phyloP scores from a whole-genome alignment of 2,797 vertebrate species.

The Myotis daubentonii region DNA sequence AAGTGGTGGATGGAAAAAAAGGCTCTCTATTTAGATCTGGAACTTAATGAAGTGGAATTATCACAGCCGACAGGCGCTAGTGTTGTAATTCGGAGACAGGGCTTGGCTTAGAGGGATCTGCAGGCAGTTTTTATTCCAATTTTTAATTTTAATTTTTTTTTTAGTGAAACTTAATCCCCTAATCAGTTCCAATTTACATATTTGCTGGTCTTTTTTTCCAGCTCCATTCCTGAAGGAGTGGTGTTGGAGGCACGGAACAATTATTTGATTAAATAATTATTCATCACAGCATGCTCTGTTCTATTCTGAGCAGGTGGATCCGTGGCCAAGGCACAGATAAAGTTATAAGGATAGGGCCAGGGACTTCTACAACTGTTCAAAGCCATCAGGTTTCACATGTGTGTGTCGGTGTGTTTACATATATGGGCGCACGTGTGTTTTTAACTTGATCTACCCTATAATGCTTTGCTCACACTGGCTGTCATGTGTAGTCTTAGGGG shows the following conservation, averaged over 20 bases:
- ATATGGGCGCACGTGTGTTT: slow-evolving; percentile 20
- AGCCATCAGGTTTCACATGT: not conserved
- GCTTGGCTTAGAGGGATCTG: slow-evolving; percentile 84
- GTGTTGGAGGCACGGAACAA: slow-evolving; percentile 84
- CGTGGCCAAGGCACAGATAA: slow-evolving; percentile 10
- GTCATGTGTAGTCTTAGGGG: slow-evolving; percentile 79
- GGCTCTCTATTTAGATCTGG: slow-evolving; percentile 90
- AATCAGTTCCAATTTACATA: slow-evolving; percentile 95
- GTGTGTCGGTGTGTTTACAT: not conserved
- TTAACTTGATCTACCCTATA: slow-evolving; percentile 80
- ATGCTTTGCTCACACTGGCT: slow-evolving; percentile 82
- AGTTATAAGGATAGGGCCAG: not conserved
- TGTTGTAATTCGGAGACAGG: slow-evolving; percentile 85
- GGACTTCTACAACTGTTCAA: not conserved
- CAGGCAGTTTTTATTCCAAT: slow-evolving; percentile 94
- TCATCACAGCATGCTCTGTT: slow-evolving; percentile 85
- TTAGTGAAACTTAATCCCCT: slow-evolving; percentile 87
- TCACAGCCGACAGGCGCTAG: slow-evolving; percentile 87
- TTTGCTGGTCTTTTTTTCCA: slow-evolving; percentile 87
- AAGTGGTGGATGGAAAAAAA: slow-evolving; percentile 89
- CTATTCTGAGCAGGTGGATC: slow-evolving; percentile 86
- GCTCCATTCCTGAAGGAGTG: slow-evolving; percentile 81
- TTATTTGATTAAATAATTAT: slow-evolving; percentile 92
- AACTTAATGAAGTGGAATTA: slow-evolving; percentile 95
- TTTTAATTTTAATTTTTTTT: slow-evolving; percentile 79